These are phyloP conservation scores for Poecilia picta DNA, from an alignment of 2,797 vertebrate species.

Conservation along the genomic window DNA sequence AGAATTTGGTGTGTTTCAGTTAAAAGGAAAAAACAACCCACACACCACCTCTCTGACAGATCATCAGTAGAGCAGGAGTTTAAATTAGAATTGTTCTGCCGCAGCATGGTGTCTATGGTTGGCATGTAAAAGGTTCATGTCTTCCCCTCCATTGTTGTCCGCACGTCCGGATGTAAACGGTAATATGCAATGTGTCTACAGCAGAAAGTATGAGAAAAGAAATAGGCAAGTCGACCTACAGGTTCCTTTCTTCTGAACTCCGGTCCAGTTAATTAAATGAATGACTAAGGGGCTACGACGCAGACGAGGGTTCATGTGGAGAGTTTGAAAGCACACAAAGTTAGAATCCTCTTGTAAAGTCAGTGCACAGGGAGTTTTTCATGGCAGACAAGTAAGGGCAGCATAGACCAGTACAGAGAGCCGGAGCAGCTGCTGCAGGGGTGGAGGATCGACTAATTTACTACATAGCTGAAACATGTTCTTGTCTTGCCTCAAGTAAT, in stretches of 20 bases:
- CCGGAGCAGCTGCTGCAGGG: constrained; percentile 41
- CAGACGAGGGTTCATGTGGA: constrained; percentile 9
- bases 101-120: too few species aligned
- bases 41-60: too few species aligned
- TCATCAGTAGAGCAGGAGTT: too few species aligned
- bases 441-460: constrained; percentile 30
- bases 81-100: too few species aligned
- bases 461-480: constrained; percentile 53
- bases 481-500: constrained; percentile 40
- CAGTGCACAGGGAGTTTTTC: constrained; percentile 18
- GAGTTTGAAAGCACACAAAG: constrained; percentile 52
- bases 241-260: constrained; percentile 42
- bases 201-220: constrained; percentile 22
- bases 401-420: constrained; percentile 13
- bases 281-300: constrained; percentile 40
- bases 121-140: too few species aligned
- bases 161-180: too few species aligned
- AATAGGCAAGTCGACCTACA: background rate
- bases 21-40: too few species aligned
- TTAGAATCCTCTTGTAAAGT: constrained; percentile 34
- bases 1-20: too few species aligned
- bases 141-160: too few species aligned
- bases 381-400: constrained; percentile 39
- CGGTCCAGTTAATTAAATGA: constrained; percentile 68
- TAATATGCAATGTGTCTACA: background rate